Evolutionary conservation across 2,888 invertebrate species (phyloP), one percentile per base, ranked within the genome.

Genomic region (Dascillus cervinus): DNA sequence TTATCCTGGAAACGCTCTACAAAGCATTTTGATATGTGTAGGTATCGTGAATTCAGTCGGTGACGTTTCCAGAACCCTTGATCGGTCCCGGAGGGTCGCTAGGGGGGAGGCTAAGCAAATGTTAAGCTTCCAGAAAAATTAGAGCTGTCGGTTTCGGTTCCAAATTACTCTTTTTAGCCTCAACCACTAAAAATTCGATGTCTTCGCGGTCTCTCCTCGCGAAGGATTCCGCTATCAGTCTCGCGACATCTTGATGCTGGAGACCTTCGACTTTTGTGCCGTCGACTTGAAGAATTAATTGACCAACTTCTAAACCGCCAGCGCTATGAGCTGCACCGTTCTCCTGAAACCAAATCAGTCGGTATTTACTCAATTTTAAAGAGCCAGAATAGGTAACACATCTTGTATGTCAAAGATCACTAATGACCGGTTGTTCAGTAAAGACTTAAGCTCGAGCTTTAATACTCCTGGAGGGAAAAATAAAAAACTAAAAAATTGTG

Each of bases 251-350:
- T 67, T 85, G 85, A 64, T 91, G 91, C 53, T 83, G 83, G 61
- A 90, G 71, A 35, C 87, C 85, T 60, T 79, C 76, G 36, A 82
- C 80, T 34, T 77, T 70, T 41, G 76, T 82, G 10, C 91, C 91
- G 70, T 59, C 77, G 77, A 41, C 90, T 63, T 91, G 90, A 46
- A 95, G 73, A 56, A 96, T 91, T 46, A 94, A 73, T 68, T 95
- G 94, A 36, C 95, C 95, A 44, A 92, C 90, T 65, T 91, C 88
- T 46, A 96, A 71, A 37, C 91, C 91, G 22, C 91, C 92, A 25
- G 91, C 89, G 60, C 86, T 85, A 64, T 79, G 88, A 22, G 95
- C 95, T 37, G 94, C 91, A 30, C 95, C 95, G 63, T 89, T 88
- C 67, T 91, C 90, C 92, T 94, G 14, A 23, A 17, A 17, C 17